Conservation (phyloP, 2,888 invertebrate genomes). For the Pollenia griseotomentosa region DNA sequence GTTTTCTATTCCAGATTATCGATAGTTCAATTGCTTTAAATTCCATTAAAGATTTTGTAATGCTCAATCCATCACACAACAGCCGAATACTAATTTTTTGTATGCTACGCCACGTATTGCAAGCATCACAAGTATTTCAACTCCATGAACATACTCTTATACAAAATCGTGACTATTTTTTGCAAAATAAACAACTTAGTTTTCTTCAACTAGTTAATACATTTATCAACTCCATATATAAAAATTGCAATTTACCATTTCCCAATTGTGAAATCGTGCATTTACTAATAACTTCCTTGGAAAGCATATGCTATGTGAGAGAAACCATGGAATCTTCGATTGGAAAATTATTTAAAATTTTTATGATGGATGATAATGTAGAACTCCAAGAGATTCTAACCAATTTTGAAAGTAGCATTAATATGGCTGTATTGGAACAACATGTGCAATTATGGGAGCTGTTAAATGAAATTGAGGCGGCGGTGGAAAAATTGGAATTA, state of each 20-base stretch:
- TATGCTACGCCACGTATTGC: conserved; percentile 74
- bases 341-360: conserved; percentile 40
- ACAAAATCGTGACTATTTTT: conserved; percentile 69
- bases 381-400: conserved; percentile 23
- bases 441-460: conserved; percentile 11
- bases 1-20: conserved; percentile 54
- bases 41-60: conserved; percentile 65
- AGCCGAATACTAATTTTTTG: conserved; percentile 73
- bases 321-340: conserved; percentile 29
- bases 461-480: conserved; percentile 35
- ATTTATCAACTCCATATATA: conserved; percentile 49
- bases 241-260: background rate
- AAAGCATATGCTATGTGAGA: conserved; percentile 33
- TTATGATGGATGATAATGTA: conserved; percentile 51
- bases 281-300: conserved; percentile 28
- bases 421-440: conserved; percentile 4
- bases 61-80: conserved; percentile 55
- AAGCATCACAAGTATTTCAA: conserved; percentile 74
- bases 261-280: conserved; percentile 45
- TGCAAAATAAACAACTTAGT: conserved; percentile 77
- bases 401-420: conserved; percentile 2
- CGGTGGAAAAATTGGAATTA: conserved; percentile 37
- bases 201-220: conserved; percentile 70
- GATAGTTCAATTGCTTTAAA: conserved; percentile 57
- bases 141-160: conserved; percentile 74